Evolutionary conservation across 2,113 vertebrate species (phyloP).

Genomic region (Bubo bubo): DNA sequence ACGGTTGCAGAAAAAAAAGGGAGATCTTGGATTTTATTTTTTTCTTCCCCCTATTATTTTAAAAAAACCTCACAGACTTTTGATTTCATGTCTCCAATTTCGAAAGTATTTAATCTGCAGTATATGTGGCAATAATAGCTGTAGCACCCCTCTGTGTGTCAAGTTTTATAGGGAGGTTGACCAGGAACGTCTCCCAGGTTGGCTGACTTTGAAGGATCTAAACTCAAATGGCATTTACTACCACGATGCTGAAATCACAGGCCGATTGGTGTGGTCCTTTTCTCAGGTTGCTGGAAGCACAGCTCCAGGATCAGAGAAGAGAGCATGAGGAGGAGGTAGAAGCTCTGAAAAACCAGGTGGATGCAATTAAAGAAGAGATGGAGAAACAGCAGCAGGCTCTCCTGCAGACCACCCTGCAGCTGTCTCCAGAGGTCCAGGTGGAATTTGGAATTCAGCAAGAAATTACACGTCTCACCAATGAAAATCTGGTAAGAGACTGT

Average conservation of each 20-base stretch:
- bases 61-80: background rate
- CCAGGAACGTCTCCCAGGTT: accelerated
- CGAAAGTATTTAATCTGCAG: background rate
- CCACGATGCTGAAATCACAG: background rate
- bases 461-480: conserved; percentile 90
- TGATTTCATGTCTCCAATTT: background rate
- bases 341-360: conserved; percentile 79
- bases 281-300: conserved; percentile 86
- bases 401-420: conserved; percentile 77
- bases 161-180: background rate
- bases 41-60: accelerated
- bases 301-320: conserved; percentile 86
- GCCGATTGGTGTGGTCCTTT: background rate
- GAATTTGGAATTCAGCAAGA: conserved; percentile 92
- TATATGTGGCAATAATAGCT: background rate
- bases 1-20: background rate
- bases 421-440: conserved; percentile 87
- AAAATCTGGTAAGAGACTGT: conserved; percentile 87
- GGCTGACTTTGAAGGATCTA: background rate
- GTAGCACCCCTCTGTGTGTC: background rate
- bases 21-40: background rate
- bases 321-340: conserved; percentile 84
- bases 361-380: conserved; percentile 81
- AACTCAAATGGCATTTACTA: background rate
- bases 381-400: conserved; percentile 89